A percentile compares a stretch with the other conserved stretches of the same genome.
Conservation (phyloP, 2,113 vertebrate genomes). For the Atlantisia rogersi region DNA sequence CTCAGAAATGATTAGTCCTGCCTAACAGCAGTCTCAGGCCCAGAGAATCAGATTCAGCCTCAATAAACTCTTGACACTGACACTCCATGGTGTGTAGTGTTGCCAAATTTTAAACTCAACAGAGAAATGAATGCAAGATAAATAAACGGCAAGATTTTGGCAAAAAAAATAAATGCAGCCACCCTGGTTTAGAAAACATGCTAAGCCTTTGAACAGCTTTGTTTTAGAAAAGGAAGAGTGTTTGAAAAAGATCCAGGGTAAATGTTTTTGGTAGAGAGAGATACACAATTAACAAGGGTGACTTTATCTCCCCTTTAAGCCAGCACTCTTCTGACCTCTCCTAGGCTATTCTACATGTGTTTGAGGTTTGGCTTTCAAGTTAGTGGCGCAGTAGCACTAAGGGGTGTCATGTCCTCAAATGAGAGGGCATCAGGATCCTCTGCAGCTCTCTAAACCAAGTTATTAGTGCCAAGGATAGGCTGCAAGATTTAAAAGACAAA, state of each 20-base stretch:
- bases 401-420: not conserved
- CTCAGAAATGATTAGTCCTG: not conserved
- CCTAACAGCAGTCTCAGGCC: not conserved
- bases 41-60: not conserved
- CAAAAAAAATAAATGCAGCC: constrained; percentile 41
- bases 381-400: not conserved
- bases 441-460: not conserved
- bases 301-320: constrained; percentile 37
- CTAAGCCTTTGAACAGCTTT: constrained; percentile 58
- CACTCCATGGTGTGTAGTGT: not conserved
- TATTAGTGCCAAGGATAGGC: not conserved
- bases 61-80: constrained; percentile 29
- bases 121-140: constrained; percentile 48
- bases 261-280: constrained; percentile 65
- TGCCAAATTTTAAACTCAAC: constrained; percentile 30
- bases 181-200: constrained; percentile 57
- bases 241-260: constrained; percentile 71
- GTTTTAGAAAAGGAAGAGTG: constrained; percentile 24
- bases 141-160: constrained; percentile 54
- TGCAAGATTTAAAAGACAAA: not conserved
- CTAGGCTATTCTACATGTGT: not conserved
- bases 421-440: not conserved
- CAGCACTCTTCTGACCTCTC: constrained; percentile 7
- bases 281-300: constrained; percentile 23
- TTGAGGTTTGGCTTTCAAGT: constrained; percentile 4